phyloP scores from a whole-genome alignment of 2,888 invertebrate genomes.

The Amphipoea lucens region DNA sequence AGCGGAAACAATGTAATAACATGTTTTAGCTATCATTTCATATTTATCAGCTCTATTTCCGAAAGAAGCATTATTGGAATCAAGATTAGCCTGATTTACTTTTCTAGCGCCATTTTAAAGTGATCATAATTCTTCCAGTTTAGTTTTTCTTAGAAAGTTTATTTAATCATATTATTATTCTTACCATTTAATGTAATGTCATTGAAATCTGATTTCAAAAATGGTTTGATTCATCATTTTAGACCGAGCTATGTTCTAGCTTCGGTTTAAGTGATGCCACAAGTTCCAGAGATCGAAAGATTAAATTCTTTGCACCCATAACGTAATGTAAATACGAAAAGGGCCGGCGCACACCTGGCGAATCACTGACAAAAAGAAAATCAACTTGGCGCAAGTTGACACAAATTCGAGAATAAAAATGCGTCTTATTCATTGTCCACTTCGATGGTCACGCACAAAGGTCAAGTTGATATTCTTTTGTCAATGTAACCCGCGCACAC shows the following conservation, averaged over 20 bases:
- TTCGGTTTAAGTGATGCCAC: neutral
- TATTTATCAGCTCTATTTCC: neutral
- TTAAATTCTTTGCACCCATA: neutral
- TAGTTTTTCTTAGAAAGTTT: neutral
- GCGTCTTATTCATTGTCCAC: neutral
- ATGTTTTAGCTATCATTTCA: constrained; percentile 1
- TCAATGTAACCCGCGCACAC: constrained; percentile 7
- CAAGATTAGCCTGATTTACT: neutral
- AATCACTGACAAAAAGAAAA: constrained; percentile 14
- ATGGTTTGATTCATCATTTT: neutral
- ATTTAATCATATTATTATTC: neutral
- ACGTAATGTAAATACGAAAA: constrained; percentile 17
- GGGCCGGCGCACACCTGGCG: constrained; percentile 32
- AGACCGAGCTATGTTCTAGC: neutral
- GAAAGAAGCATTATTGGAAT: constrained; percentile 10
- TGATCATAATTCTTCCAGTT: neutral
- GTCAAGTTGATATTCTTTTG: constrained; percentile 19
- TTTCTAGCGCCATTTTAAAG: constrained; percentile 16
- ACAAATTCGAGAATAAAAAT: neutral
- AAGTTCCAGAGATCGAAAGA: neutral
- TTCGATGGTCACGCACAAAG: neutral
- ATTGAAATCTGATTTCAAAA: constrained; percentile 11
- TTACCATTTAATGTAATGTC: neutral
- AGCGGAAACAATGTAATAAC: neutral
- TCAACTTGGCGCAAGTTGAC: neutral